phyloP scores from a whole-genome alignment of 2,888 invertebrate genomes.

The Ectemnius continuus region DNA sequence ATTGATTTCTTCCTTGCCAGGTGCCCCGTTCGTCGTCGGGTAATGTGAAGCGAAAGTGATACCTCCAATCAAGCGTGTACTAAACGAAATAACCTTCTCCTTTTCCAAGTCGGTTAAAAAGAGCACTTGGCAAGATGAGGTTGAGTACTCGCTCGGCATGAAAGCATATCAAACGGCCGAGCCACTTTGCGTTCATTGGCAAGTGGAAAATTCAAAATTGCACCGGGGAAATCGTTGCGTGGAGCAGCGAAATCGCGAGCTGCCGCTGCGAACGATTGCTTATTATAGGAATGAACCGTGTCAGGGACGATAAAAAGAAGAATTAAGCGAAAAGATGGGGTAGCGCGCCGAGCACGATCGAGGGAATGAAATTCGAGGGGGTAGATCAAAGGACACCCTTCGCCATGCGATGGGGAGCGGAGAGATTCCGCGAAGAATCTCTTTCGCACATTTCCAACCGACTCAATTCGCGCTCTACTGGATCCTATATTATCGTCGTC shows the following conservation, averaged over 20 bases:
- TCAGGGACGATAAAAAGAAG: conserved; percentile 49
- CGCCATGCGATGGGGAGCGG: conserved; percentile 29
- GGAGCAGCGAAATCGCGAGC: background rate
- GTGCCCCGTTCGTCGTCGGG: conserved; percentile 13
- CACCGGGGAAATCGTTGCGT: too few relatives aligned
- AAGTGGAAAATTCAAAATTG: too few relatives aligned
- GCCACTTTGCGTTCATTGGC: too few relatives aligned
- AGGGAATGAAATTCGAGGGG: conserved; percentile 56
- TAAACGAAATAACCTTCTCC: too few relatives aligned
- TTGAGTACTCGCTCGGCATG: too few relatives aligned
- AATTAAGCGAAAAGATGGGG: conserved; percentile 51
- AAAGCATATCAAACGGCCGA: too few relatives aligned
- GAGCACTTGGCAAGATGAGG: background rate
- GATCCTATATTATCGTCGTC: conserved; percentile 57
- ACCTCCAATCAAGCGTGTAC: background rate
- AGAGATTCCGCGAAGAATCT: conserved; percentile 47
- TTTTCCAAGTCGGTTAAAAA: too few relatives aligned
- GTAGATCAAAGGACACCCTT: conserved; percentile 58
- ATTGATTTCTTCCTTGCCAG: conserved; percentile 43
- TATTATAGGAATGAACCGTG: conserved; percentile 38
- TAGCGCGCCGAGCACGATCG: conserved; percentile 26
- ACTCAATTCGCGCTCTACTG: conserved; percentile 55
- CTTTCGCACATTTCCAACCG: conserved; percentile 53
- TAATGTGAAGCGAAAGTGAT: conserved; percentile 7
- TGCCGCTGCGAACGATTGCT: conserved; percentile 10